These are phyloP conservation scores for Cheumatopsyche charites DNA, from an alignment of 1,140 invertebrate species.

Conservation along the genomic window DNA sequence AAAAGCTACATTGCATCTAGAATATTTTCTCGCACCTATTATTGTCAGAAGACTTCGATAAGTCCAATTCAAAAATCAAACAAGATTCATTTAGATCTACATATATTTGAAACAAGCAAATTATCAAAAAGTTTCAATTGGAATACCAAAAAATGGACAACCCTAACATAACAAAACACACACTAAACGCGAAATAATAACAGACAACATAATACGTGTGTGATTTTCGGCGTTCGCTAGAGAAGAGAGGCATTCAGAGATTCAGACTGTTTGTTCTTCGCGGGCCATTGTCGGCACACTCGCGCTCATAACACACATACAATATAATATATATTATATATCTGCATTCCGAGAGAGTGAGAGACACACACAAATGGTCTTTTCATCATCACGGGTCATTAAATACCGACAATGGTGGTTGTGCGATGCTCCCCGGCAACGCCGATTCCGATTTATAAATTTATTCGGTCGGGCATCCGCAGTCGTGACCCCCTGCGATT, in stretches of 20 bases:
- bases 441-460: constrained; percentile 30
- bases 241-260: neutral
- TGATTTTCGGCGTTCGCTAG: constrained; percentile 9
- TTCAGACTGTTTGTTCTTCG: constrained; percentile 28
- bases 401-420: constrained; percentile 37
- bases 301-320: neutral
- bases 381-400: constrained; percentile 39
- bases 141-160: no score
- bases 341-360: constrained; percentile 28
- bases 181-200: no score
- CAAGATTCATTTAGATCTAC: no score
- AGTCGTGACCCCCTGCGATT: constrained; percentile 24
- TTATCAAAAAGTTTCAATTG: no score
- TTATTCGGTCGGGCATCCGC: constrained; percentile 33
- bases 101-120: no score
- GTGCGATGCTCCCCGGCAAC: constrained; percentile 26
- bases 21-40: no score
- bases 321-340: neutral
- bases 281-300: constrained; percentile 6
- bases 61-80: no score
- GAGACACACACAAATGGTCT: constrained; percentile 15
- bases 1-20: no score
- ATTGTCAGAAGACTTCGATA: no score
- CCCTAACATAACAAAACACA: no score
- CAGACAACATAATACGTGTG: no score